phyloP scores from a whole-genome alignment of 2,113 vertebrate species.

The Lampris incognitus region DNA sequence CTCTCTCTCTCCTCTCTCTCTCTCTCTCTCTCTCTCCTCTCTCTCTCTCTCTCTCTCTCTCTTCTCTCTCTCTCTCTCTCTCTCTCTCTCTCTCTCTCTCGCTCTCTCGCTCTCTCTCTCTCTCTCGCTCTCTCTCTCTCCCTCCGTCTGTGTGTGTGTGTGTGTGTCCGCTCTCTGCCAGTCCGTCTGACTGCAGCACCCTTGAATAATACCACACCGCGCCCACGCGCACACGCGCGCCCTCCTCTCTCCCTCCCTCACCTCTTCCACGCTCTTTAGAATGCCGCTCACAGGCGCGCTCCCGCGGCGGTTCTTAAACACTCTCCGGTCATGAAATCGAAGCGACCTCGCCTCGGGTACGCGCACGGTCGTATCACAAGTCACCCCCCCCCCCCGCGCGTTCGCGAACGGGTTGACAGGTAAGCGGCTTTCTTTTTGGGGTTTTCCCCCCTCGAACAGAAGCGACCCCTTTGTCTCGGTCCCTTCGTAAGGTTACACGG shows the following conservation, averaged over 20 bases:
- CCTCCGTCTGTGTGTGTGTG: no score
- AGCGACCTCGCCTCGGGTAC: constrained; percentile 7
- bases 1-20: constrained; percentile 12
- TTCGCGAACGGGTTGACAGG: constrained; percentile 48
- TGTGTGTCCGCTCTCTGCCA: neutral
- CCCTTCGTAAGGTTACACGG: neutral
- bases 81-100: constrained; percentile 33
- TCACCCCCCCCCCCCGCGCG: constrained; percentile 12
- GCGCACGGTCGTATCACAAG: constrained; percentile 31
- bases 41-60: constrained; percentile 54
- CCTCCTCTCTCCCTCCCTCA: neutral
- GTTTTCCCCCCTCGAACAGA: neutral
- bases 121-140: no score
- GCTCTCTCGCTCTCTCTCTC: constrained; percentile 16
- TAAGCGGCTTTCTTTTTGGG: neutral
- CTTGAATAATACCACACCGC: constrained; percentile 16
- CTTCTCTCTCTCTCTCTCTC: constrained; percentile 32
- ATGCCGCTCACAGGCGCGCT: constrained; percentile 75
- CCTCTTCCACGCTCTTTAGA: constrained; percentile 55
- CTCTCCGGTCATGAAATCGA: constrained; percentile 11
- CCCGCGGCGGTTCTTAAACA: constrained; percentile 44
- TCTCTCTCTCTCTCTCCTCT: constrained; percentile 30
- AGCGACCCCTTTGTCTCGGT: constrained; percentile 26
- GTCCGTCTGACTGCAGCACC: constrained; percentile 30
- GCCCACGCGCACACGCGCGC: neutral